Base-by-base conservation (phyloP, 1,140 invertebrate genomes). In the Thaumetopoea pityocampa region DNA sequence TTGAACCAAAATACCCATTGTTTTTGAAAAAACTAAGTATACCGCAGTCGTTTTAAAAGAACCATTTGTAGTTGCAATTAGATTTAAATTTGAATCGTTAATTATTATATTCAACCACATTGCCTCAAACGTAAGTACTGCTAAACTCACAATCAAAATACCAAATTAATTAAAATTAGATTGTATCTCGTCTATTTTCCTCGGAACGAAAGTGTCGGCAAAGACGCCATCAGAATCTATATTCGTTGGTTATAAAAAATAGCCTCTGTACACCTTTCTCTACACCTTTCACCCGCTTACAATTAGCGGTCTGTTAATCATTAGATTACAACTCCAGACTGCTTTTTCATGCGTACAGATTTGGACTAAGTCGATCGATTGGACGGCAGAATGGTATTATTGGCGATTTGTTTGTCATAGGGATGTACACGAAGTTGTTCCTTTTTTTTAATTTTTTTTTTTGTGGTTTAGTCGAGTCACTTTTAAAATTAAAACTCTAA, bases 241-340 rank as follows among this genome's bases (percentile, higher is more conserved):
- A 43, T 53, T 51, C 36, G 47, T 46, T 48, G 50, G 44, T 52
- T 38, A 47, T 59, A 62, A 64, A 57, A 55, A 52, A 48, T 45
- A 32, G 19, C 44, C 22, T 15, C 42, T 40, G 50, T 54, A 53
- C 51, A 60, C 64, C 72, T 77, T 65, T 65, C 65, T 64, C 58
- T 53, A 32, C 48, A 51, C 53, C 65, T 68, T 78, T 78, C 73
- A 70, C 72, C 58, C 43, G 52, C 53, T 52, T 60, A 28, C 53
- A 60, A 68, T 77, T 70, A 78, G 57, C 68, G 77, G 59, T 78
- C 73, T 74, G 67, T 69, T 81, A 76, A 79, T 67, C 71, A 68
- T 64, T 41, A 56, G 37, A 53, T 61, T 70, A 66, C 53, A 58
- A 58, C 59, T 51, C 41, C 41, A 36, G 37, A 33, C 58, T 36